Evolutionary conservation across 2,797 vertebrate species (phyloP).

Genomic region (Pachyuromys duprasi): DNA sequence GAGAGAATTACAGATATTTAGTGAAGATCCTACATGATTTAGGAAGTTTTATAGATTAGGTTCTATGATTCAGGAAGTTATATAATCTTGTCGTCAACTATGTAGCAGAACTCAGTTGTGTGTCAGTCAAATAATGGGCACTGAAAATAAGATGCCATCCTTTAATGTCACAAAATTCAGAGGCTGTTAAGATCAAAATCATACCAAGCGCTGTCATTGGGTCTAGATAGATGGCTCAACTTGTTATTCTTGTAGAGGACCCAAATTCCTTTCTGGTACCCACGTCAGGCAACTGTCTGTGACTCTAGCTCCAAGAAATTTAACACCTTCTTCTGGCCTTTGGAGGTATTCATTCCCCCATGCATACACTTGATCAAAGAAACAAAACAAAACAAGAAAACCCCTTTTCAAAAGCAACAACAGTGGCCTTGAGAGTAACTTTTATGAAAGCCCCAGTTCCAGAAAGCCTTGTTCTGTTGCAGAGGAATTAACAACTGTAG

Average conservation of each 20-base stretch:
- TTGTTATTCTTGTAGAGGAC: not conserved
- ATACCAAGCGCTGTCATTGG: not conserved
- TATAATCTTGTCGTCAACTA: not conserved
- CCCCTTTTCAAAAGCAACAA: not conserved
- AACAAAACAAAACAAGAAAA: not conserved
- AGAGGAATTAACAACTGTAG: not conserved
- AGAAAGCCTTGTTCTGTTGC: not conserved
- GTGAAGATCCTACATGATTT: not conserved
- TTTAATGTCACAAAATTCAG: not conserved
- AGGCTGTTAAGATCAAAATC: not conserved
- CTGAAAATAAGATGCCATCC: not conserved
- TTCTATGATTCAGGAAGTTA: not conserved
- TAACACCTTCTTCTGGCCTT: not conserved
- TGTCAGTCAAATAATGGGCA: not conserved
- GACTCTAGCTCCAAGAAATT: not conserved
- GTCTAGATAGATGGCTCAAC: not conserved
- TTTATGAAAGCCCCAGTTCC: not conserved
- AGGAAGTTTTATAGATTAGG: not conserved
- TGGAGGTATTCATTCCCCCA: not conserved
- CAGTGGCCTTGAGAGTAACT: not conserved
- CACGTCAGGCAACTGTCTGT: not conserved
- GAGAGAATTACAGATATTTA: conserved; percentile 4
- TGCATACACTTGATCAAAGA: not conserved
- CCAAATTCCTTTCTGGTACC: not conserved
- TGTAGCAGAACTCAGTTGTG: not conserved